Percentiles rank a stretch among this genome's conserved stretches.
phyloP scores from a whole-genome alignment of 2,797 vertebrate genomes.

The Acipenser ruthenus region DNA sequence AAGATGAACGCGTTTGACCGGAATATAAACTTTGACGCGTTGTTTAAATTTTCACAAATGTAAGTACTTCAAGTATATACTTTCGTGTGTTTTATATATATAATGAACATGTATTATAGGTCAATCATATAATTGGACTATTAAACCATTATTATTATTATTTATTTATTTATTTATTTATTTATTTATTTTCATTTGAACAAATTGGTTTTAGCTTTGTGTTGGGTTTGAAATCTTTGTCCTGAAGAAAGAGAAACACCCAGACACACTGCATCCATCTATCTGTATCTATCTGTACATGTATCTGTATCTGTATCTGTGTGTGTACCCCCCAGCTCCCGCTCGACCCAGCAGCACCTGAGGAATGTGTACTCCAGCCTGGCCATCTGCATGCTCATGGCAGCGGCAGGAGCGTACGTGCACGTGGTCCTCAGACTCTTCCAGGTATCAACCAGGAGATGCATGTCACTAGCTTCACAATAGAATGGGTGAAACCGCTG shows the following conservation, averaged over 20 bases:
- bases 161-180: too few relatives aligned
- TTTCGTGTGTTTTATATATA: neutral
- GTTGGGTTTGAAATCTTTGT: neutral
- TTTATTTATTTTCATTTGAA: neutral
- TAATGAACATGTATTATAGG: too few relatives aligned
- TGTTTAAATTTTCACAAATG: slow-evolving; percentile 69
- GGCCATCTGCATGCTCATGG: slow-evolving; percentile 82
- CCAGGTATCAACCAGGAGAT: slow-evolving; percentile 61
- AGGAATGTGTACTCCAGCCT: slow-evolving; percentile 92
- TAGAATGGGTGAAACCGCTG: neutral
- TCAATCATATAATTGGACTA: too few relatives aligned
- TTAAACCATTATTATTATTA: too few relatives aligned
- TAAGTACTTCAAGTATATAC: slow-evolving; percentile 34
- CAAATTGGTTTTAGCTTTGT: neutral
- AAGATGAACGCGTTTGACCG: slow-evolving; percentile 62
- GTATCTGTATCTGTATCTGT: neutral
- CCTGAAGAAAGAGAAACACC: too few relatives aligned
- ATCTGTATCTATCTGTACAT: neutral
- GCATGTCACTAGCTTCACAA: neutral
- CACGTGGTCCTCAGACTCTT: slow-evolving; percentile 77
- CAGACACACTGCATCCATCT: neutral
- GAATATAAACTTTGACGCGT: slow-evolving; percentile 59
- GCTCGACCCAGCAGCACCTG: slow-evolving; percentile 87
- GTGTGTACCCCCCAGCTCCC: slow-evolving; percentile 47
- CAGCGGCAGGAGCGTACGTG: slow-evolving; percentile 78